Evolutionary conservation across 2,888 invertebrate genomes (phyloP), one percentile per base, ranked within the genome.

Genomic region (Acanthosepion pharaonis): DNA sequence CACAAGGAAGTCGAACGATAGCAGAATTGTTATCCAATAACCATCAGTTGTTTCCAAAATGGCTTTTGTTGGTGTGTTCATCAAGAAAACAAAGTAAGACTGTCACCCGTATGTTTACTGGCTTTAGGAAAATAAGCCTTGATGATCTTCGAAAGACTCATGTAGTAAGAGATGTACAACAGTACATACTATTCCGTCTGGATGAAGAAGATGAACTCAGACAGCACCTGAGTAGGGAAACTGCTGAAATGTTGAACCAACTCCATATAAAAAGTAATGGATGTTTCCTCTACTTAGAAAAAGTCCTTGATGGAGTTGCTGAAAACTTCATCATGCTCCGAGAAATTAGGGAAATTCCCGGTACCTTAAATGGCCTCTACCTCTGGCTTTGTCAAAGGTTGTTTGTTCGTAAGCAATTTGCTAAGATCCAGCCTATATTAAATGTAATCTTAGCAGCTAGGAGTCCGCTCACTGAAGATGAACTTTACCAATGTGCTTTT

Each of bases 211-310:
- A 99, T 48, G 98, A 98, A 55, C 98, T 99, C 20, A 98, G 99
- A 91, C 99, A 99, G 95, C 99, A 99, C 96, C 98, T 99, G 95
- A 99, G 99, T 92, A 98, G 98, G 94, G 99, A 99, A 97, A 99
- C 99, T 0, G 99, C 99, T 0, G 99, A 99, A 96, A 99, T 99
- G 97, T 97, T 99, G 6, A 99, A 99, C 97, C 99, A 99, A 96
- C 98, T 99, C 91, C 98, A 99, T 97, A 99, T 99, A 96, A 99
- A 99, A 97, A 99, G 99, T 97, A 99, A 99, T 97, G 99, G 99
- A 42, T 97, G 97, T 95, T 97, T 97, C 95, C 96, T 97, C 42
- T 97, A 97, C 95, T 95, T 97, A 95, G 97, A 97, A 95, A 97
- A 97, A 96, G 97, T 97, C n/a, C 95, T 97, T 64, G 99, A 99